These are phyloP conservation scores for Sebastes oblongus DNA, from an alignment of 2,797 vertebrate genomes.

Conservation along the genomic window DNA sequence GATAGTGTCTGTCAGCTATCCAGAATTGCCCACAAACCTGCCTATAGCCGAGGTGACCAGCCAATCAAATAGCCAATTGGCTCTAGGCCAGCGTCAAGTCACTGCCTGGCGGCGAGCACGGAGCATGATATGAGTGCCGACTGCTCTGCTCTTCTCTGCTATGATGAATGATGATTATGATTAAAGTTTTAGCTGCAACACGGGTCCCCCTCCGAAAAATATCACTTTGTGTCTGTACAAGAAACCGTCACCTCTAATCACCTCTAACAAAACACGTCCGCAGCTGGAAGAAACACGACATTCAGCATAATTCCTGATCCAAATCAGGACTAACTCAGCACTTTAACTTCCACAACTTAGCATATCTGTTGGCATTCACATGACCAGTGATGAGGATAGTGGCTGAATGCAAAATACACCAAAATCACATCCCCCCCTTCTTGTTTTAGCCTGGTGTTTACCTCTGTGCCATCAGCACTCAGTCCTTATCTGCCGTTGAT, in stretches of 20 bases:
- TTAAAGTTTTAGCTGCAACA: slow-evolving; percentile 47
- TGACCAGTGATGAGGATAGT: neutral
- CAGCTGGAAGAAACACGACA: neutral
- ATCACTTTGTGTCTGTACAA: neutral
- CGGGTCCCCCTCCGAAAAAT: neutral
- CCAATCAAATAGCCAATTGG: slow-evolving; percentile 64
- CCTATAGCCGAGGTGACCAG: slow-evolving; percentile 55
- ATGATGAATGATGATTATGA: neutral
- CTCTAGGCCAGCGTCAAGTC: slow-evolving; percentile 60
- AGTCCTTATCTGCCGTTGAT: slow-evolving; percentile 56
- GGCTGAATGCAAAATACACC: neutral
- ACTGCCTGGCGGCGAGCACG: slow-evolving; percentile 18
- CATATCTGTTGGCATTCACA: neutral
- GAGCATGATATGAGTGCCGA: slow-evolving; percentile 17
- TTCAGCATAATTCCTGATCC: neutral
- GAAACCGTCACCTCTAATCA: neutral
- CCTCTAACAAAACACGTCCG: neutral
- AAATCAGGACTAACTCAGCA: neutral
- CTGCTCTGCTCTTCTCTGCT: slow-evolving; percentile 8
- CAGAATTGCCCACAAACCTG: slow-evolving; percentile 55
- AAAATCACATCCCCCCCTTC: neutral
- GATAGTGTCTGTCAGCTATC: slow-evolving; percentile 59
- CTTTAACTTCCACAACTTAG: slow-evolving; percentile 43
- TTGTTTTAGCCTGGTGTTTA: slow-evolving; percentile 38
- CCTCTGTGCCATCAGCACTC: slow-evolving; percentile 48